Evolutionary conservation across 2,113 vertebrate species (phyloP).

Genomic region (Petaurus breviceps): DNA sequence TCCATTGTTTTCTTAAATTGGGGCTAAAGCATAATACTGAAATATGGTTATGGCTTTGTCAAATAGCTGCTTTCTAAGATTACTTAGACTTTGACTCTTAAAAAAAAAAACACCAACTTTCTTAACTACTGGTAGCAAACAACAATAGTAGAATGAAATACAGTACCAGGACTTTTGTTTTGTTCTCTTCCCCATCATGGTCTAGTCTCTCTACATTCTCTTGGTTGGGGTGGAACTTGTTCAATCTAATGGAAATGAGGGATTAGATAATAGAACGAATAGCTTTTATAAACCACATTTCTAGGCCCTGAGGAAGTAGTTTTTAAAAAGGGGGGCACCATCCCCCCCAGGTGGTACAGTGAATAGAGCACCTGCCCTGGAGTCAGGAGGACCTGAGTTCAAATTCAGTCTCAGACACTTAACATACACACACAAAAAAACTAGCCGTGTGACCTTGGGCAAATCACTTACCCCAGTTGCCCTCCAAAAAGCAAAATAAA

Average conservation of each 20-base stretch:
- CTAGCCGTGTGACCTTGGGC: no score
- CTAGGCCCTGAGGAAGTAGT: not conserved
- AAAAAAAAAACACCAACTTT: not conserved
- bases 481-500: no score
- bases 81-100: conserved; percentile 36
- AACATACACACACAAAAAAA: no score
- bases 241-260: not conserved
- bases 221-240: not conserved
- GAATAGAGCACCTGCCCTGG: no score
- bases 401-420: no score
- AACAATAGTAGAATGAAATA: conserved; percentile 35
- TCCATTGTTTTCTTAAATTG: not conserved
- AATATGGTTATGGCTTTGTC: not conserved
- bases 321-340: not conserved
- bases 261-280: conserved; percentile 23
- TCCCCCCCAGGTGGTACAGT: no score
- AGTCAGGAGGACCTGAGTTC: no score
- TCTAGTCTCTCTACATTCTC: not conserved
- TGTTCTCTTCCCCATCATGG: not conserved
- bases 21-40: not conserved
- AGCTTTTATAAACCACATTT: conserved; percentile 17
- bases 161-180: conserved; percentile 30
- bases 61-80: not conserved
- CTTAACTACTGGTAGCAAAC: conserved; percentile 3
- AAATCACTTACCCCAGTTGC: no score